These are phyloP conservation scores for Stenichneumon culpator DNA, from an alignment of 2,888 invertebrate species.

Conservation along the genomic window DNA sequence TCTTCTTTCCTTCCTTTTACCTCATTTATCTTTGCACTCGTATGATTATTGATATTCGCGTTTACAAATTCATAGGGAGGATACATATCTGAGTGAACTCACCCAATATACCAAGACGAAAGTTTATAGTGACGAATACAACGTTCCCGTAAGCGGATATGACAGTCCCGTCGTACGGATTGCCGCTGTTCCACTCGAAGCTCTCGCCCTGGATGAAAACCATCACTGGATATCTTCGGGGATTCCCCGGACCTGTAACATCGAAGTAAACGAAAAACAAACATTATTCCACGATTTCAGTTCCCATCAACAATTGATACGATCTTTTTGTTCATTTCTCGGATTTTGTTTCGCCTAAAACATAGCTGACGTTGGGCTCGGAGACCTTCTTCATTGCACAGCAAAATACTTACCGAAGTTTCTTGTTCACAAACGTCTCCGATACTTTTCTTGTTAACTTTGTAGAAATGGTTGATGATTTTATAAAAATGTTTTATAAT, in stretches of 20 bases:
- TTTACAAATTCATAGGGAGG: neutral
- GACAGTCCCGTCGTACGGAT: slow-evolving; percentile 98
- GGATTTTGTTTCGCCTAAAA: no score
- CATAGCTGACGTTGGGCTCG: no score
- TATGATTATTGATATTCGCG: neutral
- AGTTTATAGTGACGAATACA: slow-evolving; percentile 94
- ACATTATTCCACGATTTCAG: neutral
- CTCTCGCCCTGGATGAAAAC: slow-evolving; percentile 98
- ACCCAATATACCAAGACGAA: slow-evolving; percentile 94
- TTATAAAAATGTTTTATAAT: no score
- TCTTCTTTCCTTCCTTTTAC: neutral
- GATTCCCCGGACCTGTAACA: slow-evolving; percentile 76
- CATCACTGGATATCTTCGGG: slow-evolving; percentile 92
- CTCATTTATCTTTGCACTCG: neutral
- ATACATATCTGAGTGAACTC: slow-evolving; percentile 79
- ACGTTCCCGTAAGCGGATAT: slow-evolving; percentile 96
- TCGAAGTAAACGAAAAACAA: slow-evolving; percentile 23
- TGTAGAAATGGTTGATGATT: no score
- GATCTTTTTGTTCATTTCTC: neutral
- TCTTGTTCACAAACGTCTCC: no score
- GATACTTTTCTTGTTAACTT: no score
- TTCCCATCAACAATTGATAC: neutral
- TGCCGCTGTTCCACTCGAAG: slow-evolving; percentile 98
- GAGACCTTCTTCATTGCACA: no score
- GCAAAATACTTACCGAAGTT: no score